phyloP scores from a whole-genome alignment of 2,797 vertebrate species.

The Lacerta bilineata region DNA sequence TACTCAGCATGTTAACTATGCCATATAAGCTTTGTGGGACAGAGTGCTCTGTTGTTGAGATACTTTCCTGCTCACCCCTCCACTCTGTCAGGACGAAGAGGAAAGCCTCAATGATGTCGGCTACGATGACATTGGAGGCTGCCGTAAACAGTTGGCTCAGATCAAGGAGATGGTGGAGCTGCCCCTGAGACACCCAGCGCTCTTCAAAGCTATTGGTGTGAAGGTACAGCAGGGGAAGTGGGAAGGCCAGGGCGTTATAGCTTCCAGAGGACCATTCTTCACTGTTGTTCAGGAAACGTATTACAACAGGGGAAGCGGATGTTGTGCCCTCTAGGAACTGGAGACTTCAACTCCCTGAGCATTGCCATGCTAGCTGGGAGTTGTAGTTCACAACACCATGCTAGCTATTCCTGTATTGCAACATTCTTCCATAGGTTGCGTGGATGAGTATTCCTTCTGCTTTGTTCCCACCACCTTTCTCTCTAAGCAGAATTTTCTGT shows the following conservation, averaged over 20 bases:
- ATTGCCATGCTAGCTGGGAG: too few relatives aligned
- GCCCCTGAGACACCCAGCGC: conserved; percentile 73
- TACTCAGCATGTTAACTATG: background rate
- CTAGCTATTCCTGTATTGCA: background rate
- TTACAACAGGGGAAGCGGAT: background rate
- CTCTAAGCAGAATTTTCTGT: background rate
- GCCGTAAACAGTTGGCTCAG: conserved; percentile 77
- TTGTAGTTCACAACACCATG: too few relatives aligned
- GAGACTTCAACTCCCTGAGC: too few relatives aligned
- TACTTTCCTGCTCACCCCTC: background rate
- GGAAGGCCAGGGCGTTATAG: background rate
- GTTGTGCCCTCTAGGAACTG: too few relatives aligned
- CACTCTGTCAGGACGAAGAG: conserved; percentile 70
- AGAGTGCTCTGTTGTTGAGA: background rate
- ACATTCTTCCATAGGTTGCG: background rate
- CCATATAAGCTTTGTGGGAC: background rate
- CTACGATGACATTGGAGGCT: conserved; percentile 78
- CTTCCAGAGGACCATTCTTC: background rate
- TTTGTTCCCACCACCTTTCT: background rate
- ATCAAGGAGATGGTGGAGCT: conserved; percentile 81
- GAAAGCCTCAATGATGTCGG: conserved; percentile 76
- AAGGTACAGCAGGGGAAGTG: conserved; percentile 58
- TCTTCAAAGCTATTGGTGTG: conserved; percentile 78
- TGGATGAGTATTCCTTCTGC: background rate
- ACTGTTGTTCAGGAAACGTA: background rate